Evolutionary conservation across 1,140 invertebrate species (phyloP).

Genomic region (Penaeus japonicus): DNA sequence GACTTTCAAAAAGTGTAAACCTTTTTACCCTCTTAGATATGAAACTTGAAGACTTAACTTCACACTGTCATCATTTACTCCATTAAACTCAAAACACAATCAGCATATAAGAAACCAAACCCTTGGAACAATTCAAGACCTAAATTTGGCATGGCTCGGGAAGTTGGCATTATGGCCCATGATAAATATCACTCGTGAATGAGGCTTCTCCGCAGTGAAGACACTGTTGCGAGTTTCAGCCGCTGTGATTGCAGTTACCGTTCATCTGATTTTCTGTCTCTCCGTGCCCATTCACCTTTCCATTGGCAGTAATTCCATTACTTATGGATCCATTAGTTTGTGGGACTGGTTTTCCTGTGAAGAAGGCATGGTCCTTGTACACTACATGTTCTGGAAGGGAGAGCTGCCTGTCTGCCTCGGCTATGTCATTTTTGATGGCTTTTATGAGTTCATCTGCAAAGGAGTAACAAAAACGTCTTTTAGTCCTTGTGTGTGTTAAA

Average conservation of each 20-base stretch:
- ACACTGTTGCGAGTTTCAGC: too few species aligned
- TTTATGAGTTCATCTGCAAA: slow-evolving; percentile 40
- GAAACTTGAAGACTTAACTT: too few species aligned
- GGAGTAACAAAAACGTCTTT: neutral
- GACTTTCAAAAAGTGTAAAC: too few species aligned
- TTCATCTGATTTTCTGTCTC: neutral
- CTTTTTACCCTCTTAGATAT: too few species aligned
- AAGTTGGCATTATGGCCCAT: too few species aligned
- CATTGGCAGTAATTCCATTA: slow-evolving; percentile 8
- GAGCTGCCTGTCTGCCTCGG: slow-evolving; percentile 10
- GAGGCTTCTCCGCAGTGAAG: too few species aligned
- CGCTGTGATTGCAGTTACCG: neutral
- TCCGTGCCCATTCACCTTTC: neutral
- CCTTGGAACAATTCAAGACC: too few species aligned
- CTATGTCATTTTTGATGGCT: slow-evolving; percentile 35
- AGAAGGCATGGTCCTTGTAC: slow-evolving; percentile 26
- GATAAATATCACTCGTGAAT: too few species aligned
- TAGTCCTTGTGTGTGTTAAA: neutral
- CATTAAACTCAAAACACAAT: too few species aligned
- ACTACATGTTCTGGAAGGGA: neutral
- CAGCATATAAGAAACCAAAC: too few species aligned
- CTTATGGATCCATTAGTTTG: slow-evolving; percentile 6
- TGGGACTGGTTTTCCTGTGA: slow-evolving; percentile 5
- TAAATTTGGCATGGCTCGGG: too few species aligned
- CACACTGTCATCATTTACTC: too few species aligned